Evolutionary conservation across 2,888 invertebrate species (phyloP), one percentile per base, ranked within the genome.

Genomic region (Zygaena filipendulae): DNA sequence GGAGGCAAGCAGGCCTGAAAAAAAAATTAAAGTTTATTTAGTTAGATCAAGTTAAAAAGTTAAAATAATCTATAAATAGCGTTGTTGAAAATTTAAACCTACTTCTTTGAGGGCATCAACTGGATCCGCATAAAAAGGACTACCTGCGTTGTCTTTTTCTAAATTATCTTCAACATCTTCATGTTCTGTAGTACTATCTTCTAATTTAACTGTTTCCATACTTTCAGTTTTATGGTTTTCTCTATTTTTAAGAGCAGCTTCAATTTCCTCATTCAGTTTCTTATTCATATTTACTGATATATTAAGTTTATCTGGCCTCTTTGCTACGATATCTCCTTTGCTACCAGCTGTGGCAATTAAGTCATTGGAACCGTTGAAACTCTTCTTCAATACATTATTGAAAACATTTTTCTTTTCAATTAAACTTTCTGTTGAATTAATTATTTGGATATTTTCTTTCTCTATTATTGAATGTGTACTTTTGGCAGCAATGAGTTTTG

Each of bases 111-210:
- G 79, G 13, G 92, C 87, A 69, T 94, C 94, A 7, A 93, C 92
- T 13, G 94, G 94, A 63, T 94, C 93, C 2, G 92, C 92, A 55
- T 94, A 94, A 53, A 92, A 92, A 1, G 93, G 93, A 59, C 92
- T 92, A 8, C 88, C 88, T 54, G 91, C 88, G 42, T 91, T 90
- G 35, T 81, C 80, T 36, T 77, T 71, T 37, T 77, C 80, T 27
- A 64, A 61, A 27, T 69, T 67, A 21, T 64, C 64, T 22, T 52
- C 58, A 28, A 58, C 51, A 23, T 32, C 30, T 12, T 51, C 46
- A 33, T 60, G 60, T 35, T 61, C 62, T 4, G 51, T 43, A 35
- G 49, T 52, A 39, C 71, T 69, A 39, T 79, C 77, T 46, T 77
- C 79, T 28, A 74, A 39, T 52, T 75, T 80, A 3, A 80, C 61